These are phyloP conservation scores for Lepilemur septentrionalis DNA, from an alignment of 2,797 vertebrate genomes.

Conservation along the genomic window DNA sequence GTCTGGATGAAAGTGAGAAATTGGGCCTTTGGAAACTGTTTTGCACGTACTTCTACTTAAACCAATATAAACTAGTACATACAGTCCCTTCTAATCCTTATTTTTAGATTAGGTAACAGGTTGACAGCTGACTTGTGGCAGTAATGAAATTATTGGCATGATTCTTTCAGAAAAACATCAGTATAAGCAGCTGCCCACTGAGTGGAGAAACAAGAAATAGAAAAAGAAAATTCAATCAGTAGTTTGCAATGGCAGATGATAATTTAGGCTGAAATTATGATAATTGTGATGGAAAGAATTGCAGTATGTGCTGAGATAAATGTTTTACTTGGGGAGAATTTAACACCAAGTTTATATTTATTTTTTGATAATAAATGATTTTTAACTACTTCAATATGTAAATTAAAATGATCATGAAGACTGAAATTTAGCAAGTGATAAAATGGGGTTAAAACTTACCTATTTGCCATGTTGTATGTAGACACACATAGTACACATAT, in stretches of 20 bases:
- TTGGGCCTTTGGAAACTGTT: background rate
- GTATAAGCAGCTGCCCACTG: background rate
- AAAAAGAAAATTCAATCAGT: slow-evolving; percentile 13
- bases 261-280: background rate
- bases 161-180: background rate
- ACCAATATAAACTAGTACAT: background rate
- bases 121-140: background rate
- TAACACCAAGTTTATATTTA: background rate
- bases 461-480: background rate
- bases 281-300: background rate
- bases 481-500: background rate
- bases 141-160: background rate
- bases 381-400: background rate
- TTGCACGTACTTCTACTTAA: background rate
- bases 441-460: background rate
- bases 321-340: slow-evolving; percentile 3
- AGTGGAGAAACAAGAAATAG: background rate
- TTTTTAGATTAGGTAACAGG: background rate
- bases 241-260: background rate
- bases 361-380: background rate
- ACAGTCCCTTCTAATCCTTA: background rate
- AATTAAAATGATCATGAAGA: background rate
- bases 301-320: background rate
- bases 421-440: background rate
- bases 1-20: slow-evolving; percentile 9